Base-by-base conservation (phyloP, 2,113 vertebrate genomes). In the Gymnocephalus cernua region DNA sequence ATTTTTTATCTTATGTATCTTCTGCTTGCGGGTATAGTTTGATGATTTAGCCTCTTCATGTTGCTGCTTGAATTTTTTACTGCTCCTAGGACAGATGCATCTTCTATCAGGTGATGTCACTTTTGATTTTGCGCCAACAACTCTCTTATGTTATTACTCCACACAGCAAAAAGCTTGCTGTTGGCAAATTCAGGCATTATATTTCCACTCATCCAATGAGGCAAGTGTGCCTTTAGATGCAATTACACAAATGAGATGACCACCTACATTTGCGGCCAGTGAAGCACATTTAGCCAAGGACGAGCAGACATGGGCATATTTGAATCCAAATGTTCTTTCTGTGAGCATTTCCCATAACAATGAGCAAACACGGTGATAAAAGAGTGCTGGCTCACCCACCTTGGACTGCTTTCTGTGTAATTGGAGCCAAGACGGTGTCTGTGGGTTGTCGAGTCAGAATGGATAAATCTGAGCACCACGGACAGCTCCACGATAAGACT, bases 121-220 rank as follows among this genome's bases (percentile, higher is more conserved):
- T 86, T 91, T 92, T 93, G 94, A 92, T 85, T 83, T 66, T 11
- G 25, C 8, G 91, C 93, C 94, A 94, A 47, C 85, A 88, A 88
- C 76, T 86, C 90, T 92, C 86, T 93, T 90, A 93, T 86, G 82
- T 78, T 89, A 93, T 92, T 90, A 77, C 82, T 86, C 83, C 29
- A 81, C 71, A 6, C 65, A 15, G 53, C 38, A 74, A 72, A 90
- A 80, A 50, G 54, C 71, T 74, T 15, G 62, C 83, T 47, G 84
- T 91, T 48, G 3, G 83, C 83, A 87, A 56, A 89, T 86, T 58
- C 48, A 11, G 50, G 66, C 79, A 61, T 88, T 89, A 58, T 90
- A 79, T 81, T 86, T 74, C 35, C 38, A 44, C 66, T 74, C 66
- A 9, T 76, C 69, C 68, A 65, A 75, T 47, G 80, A 79, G 57